Conservation (phyloP, 2,113 vertebrate genomes). For the Mobula birostris region DNA sequence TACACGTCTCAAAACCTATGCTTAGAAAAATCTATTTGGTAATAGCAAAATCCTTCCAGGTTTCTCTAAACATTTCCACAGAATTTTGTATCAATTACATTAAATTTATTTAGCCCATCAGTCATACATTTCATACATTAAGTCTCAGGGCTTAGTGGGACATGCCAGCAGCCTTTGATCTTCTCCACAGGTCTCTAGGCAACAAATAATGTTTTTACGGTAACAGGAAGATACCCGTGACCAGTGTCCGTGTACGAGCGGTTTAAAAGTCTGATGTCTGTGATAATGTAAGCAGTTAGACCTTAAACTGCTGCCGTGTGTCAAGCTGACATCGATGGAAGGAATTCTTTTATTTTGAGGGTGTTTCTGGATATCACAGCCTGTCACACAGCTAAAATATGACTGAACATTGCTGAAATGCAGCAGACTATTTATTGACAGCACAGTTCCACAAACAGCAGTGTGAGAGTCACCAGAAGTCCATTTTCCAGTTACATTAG, state of each 20-base stretch:
- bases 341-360: neutral
- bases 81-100: neutral
- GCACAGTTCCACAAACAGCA: no score
- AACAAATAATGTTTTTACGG: conserved; percentile 16
- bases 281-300: neutral
- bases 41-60: neutral
- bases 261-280: neutral
- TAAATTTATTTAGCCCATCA: neutral
- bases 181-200: neutral
- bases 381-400: neutral
- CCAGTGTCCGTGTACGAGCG: neutral
- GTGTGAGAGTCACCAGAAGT: no score
- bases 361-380: no score
- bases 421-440: no score
- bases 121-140: neutral
- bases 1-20: neutral
- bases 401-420: neutral
- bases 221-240: neutral
- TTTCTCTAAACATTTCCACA: neutral
- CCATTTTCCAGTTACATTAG: no score
- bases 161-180: conserved; percentile 1
- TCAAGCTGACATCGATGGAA: neutral
- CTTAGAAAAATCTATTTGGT: neutral
- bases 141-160: neutral
- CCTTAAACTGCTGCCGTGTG: neutral